Evolutionary conservation across 2,888 invertebrate species (phyloP), one percentile per base, ranked within the genome.

Genomic region (Chloroclystis v-ata): DNA sequence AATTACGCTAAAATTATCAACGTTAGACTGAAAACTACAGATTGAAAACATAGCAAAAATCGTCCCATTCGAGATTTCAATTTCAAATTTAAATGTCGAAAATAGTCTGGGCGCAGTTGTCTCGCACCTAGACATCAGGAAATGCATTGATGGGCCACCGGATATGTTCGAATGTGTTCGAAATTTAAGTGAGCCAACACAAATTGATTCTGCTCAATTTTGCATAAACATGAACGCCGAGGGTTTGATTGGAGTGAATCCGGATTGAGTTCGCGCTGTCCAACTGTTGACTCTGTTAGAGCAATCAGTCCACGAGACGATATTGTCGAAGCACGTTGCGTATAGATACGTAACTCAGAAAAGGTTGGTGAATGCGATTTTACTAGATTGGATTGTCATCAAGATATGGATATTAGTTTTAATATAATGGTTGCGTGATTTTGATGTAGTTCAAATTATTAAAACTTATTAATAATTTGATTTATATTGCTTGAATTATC

Each of bases 1-100:
- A 79, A 82, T 83, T 76, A 82, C 79, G 77, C 73, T 73, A 66
- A 72, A 81, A 80, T 82, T 29, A 39, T 20, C 16, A 28, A 38
- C 7, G 16, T n/a, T n/a, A n/a, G n/a, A n/a, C n/a, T 12, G 10
- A 28, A 16, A 16, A 38, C 12, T 28, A 10, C 26, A 26, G 26
- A 26, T 6, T 6, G 26, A 26, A 26, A 26, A 9, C 5, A 6
- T 8, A 8, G 26, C 8, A 81, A 82, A 81, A 83, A 78, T 71
- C n/a, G 66, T 61, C 60, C 65, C 59, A 57, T 20, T 20, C 20
- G n/a, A 16, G 5, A n/a, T 14, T 16, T 5, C 11, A 13, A 30
- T 30, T 4, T 9, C 3, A 11, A 4, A 28, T 32, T 6, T n/a
- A 72, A 72, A 67, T 61, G 56, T 54, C 54, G 44, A 48, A 51